Conservation (phyloP, 2,113 vertebrate species). For the Aphelocoma coerulescens region DNA sequence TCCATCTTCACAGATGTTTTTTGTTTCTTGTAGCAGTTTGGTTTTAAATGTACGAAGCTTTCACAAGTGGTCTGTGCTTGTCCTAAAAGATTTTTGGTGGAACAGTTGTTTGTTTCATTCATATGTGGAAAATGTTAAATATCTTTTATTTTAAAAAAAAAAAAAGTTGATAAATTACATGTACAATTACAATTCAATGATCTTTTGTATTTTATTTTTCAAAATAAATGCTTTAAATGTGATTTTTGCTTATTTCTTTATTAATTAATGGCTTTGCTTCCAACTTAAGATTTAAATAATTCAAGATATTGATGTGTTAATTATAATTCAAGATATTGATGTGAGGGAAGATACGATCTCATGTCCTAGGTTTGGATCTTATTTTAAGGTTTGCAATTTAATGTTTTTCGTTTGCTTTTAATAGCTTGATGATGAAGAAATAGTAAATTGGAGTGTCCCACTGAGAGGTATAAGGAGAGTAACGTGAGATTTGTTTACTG, state of each 20-base stretch:
- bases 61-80: conserved; percentile 24
- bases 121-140: conserved; percentile 66
- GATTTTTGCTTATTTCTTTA: background rate
- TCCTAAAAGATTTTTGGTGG: conserved; percentile 26
- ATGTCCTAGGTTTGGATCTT: background rate
- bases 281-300: background rate
- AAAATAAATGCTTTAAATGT: conserved; percentile 84
- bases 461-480: background rate
- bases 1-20: background rate
- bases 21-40: background rate
- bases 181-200: conserved; percentile 75
- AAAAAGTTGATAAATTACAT: conserved; percentile 60
- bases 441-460: background rate
- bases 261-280: background rate
- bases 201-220: conserved; percentile 87
- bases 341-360: background rate
- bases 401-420: background rate
- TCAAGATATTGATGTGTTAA: background rate
- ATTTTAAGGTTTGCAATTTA: background rate
- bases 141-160: conserved; percentile 72
- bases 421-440: background rate
- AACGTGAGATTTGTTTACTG: background rate
- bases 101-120: conserved; percentile 53
- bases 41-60: background rate
- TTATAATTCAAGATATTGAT: background rate